phyloP scores from a whole-genome alignment of 2,113 vertebrate species.

The Burhinus oedicnemus region DNA sequence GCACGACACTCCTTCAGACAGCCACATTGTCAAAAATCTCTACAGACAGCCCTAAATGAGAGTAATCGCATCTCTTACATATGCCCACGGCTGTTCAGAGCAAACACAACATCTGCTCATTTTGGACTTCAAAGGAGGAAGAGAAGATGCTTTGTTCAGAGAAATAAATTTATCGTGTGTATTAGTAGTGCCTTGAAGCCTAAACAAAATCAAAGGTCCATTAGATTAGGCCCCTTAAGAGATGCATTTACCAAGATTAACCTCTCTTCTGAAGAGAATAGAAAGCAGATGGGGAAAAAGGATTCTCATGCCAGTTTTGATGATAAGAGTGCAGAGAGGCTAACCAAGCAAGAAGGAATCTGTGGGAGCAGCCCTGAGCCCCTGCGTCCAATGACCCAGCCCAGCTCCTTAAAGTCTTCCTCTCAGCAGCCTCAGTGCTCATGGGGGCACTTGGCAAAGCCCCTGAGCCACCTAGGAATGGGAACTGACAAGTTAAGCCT shows the following conservation, averaged over 20 bases:
- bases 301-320: neutral
- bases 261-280: neutral
- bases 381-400: accelerated
- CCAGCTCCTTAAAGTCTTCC: neutral
- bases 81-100: neutral
- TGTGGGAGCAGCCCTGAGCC: neutral
- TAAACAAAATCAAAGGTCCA: neutral
- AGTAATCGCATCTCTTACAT: neutral
- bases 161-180: neutral
- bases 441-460: neutral
- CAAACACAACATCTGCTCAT: neutral
- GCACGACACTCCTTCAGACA: neutral
- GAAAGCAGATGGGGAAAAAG: neutral
- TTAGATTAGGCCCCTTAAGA: neutral
- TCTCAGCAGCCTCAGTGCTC: neutral
- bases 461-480: neutral
- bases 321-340: neutral
- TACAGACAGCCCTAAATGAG: neutral
- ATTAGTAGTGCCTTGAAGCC: neutral
- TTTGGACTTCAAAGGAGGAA: neutral
- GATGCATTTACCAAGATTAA: neutral
- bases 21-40: neutral
- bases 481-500: neutral
- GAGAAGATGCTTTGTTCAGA: neutral
- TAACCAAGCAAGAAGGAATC: neutral